Conservation (phyloP, 2,797 vertebrate genomes). For the Sebastes wilsoni region DNA sequence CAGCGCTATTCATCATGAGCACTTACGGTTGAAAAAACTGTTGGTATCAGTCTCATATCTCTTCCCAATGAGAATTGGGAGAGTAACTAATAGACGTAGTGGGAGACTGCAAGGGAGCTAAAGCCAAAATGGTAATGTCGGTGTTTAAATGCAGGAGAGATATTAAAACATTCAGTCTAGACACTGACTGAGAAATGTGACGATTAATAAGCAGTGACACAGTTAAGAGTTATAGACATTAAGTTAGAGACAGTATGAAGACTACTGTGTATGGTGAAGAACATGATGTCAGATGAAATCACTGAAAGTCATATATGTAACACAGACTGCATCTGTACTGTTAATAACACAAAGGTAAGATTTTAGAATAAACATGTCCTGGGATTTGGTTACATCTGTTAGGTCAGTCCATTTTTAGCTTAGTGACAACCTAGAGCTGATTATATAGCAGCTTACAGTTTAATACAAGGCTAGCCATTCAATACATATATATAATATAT, state of each 20-base stretch:
- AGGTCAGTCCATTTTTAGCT: not conserved
- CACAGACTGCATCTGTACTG: not conserved
- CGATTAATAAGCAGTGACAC: not conserved
- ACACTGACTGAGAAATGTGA: not conserved
- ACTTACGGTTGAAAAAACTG: not conserved
- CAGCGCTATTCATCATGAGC: constrained; percentile 13
- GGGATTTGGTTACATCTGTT: not conserved
- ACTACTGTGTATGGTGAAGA: too few species aligned
- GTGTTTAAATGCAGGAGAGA: not conserved
- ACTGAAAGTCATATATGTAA: not conserved
- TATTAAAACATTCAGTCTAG: not conserved
- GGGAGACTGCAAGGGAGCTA: not conserved
- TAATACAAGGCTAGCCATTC: not conserved
- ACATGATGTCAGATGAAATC: not conserved
- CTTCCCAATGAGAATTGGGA: not conserved
- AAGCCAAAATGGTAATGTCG: not conserved
- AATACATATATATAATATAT: not conserved
- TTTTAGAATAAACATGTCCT: not conserved
- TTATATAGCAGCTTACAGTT: not conserved
- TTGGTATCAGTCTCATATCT: not conserved
- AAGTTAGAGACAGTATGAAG: not conserved
- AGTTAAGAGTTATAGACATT: not conserved
- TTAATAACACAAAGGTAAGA: not conserved
- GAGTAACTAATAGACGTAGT: not conserved
- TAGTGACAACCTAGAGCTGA: not conserved